Evolutionary conservation across 1,140 invertebrate species (phyloP), one percentile per base, ranked within the genome.

Genomic region (Arion vulgaris): DNA sequence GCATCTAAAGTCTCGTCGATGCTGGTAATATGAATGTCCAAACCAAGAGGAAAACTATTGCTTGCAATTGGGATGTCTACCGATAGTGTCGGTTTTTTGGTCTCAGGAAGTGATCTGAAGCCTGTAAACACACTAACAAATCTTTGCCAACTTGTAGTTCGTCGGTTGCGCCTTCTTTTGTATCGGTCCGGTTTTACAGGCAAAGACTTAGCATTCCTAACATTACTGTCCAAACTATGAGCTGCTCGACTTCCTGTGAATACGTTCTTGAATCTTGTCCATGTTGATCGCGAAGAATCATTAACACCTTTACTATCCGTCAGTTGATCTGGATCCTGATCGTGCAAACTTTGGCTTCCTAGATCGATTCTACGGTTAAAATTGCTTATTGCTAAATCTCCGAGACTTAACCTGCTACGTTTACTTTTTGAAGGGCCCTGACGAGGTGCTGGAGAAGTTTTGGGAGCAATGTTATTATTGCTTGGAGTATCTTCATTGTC

Each of bases 91-190:
- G 23, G 11, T n/a, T 66, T 45, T 32, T 80, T 80, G 62, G 62
- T 39, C 51, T 81, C 80, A 0, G 80, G 80, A 32, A 81, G 39
- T 7, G 80, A 81, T 49, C 69, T 39, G 71, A 81, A 81, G 1
- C 80, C 80, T 9, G 80, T 81, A 28, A 81, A 74, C 13, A 81
- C 71, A 41, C 66, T 81, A 32, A 81, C 32, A 49, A 81, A 81
- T 73, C 36, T 80, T 38, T 71, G 28, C 78, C 78, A 80, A 32
- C 78, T 66, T 2, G 2, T 66, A 32, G n/a, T 66, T 66, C 62
- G 78, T 49, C 5, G 2, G 38, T 66, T n/a, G 2, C 19, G 36
- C 9, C 68, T n/a, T 51, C 62, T 23, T 32, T 66, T 66, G n/a
- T 66, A 23, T 23, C 53, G 53, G 7, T 57, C 28, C 11, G 28